These are phyloP conservation scores for Thereva nobilitata DNA, from an alignment of 2,888 invertebrate species.

Conservation along the genomic window DNA sequence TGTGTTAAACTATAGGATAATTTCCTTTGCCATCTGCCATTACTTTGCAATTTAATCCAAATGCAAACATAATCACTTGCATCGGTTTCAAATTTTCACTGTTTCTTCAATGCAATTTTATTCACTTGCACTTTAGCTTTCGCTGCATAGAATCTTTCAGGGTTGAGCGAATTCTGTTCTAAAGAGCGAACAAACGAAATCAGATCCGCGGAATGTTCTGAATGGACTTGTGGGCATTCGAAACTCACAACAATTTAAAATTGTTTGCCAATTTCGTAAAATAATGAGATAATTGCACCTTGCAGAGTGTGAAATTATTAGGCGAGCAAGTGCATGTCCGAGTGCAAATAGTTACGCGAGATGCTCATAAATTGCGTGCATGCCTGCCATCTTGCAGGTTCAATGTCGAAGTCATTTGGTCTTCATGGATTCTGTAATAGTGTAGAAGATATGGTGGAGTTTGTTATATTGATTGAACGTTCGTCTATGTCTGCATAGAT, in stretches of 20 bases:
- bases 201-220: not conserved
- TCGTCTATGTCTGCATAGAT: not conserved
- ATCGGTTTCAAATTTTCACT: too few species aligned
- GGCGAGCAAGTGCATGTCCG: slow-evolving; percentile 17
- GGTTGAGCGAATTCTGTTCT: too few species aligned
- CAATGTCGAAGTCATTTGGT: not conserved
- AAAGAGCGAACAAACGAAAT: too few species aligned
- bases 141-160: too few species aligned
- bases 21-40: too few species aligned
- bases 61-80: too few species aligned
- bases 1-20: too few species aligned
- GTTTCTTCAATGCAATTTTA: too few species aligned
- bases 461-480: not conserved
- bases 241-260: slow-evolving; percentile 8
- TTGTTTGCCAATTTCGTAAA: slow-evolving; percentile 22
- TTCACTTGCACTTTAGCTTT: too few species aligned
- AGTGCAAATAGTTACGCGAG: slow-evolving; percentile 22
- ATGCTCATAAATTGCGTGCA: slow-evolving; percentile 20
- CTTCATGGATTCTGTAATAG: not conserved
- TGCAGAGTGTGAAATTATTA: slow-evolving; percentile 30
- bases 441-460: not conserved
- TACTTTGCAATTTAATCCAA: too few species aligned
- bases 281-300: slow-evolving; percentile 29
- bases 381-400: not conserved
- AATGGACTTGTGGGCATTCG: slow-evolving; percentile 16